A percentile compares a stretch with the other conserved stretches of the same genome.
phyloP scores from a whole-genome alignment of 1,140 invertebrate species.

The Papilio machaon region DNA sequence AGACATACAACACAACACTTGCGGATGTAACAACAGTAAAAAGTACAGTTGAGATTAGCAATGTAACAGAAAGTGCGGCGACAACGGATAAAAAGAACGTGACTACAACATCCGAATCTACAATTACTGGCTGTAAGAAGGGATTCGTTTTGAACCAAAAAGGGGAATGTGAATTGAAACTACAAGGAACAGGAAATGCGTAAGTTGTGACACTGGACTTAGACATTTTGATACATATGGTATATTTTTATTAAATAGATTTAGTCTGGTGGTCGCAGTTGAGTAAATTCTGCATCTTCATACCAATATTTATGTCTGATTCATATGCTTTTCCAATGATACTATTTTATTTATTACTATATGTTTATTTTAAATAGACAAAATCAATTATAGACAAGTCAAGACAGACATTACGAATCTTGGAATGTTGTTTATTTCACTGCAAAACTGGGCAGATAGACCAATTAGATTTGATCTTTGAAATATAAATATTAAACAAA shows the following conservation, averaged over 20 bases:
- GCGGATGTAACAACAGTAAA: constrained; percentile 43
- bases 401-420: background rate
- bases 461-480: background rate
- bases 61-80: constrained; percentile 40
- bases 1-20: constrained; percentile 33
- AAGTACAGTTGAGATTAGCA: constrained; percentile 29
- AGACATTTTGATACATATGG: too few relatives aligned
- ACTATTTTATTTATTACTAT: too few relatives aligned
- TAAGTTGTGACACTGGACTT: constrained; percentile 51
- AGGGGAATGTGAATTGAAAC: constrained; percentile 73
- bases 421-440: background rate
- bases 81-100: constrained; percentile 45
- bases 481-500: background rate
- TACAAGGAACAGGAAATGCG: constrained; percentile 69
- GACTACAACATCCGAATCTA: constrained; percentile 41
- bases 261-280: background rate
- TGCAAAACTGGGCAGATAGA: background rate
- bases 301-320: background rate
- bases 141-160: constrained; percentile 72
- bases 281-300: background rate
- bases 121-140: constrained; percentile 65
- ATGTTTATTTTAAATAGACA: background rate
- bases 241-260: too few relatives aligned
- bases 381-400: too few relatives aligned
- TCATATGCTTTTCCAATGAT: background rate